Percentiles rank a stretch among this genome's conserved stretches.
These are phyloP conservation scores for Merops nubicus DNA, from an alignment of 2,113 vertebrate species.

Conservation along the genomic window DNA sequence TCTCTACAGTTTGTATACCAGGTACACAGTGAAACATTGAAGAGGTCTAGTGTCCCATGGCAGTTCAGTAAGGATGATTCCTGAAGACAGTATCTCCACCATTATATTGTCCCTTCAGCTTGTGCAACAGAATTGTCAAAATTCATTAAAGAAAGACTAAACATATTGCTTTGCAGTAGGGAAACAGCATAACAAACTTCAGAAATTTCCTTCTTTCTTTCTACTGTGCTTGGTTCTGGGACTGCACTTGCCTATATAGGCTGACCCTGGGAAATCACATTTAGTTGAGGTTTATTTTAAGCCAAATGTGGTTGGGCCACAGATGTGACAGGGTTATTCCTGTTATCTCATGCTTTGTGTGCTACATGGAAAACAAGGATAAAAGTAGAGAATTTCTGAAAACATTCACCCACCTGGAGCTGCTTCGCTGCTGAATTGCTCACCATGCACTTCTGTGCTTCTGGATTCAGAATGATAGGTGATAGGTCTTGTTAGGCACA, in stretches of 20 bases:
- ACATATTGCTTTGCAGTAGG: background rate
- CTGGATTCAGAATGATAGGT: background rate
- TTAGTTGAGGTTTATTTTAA: background rate
- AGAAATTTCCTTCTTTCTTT: background rate
- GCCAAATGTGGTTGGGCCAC: background rate
- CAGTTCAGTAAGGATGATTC: background rate
- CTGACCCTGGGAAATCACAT: background rate
- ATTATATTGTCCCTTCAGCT: background rate
- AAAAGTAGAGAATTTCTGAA: background rate
- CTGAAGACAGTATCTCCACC: background rate
- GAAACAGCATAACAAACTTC: background rate
- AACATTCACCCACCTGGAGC: background rate
- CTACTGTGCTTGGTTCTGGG: background rate
- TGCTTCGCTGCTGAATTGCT: background rate
- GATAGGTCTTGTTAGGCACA: background rate
- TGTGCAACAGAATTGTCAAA: background rate
- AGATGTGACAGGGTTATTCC: background rate
- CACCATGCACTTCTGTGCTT: background rate
- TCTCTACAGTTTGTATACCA: background rate
- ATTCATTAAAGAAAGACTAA: background rate
- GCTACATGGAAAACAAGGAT: background rate
- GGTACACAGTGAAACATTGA: background rate
- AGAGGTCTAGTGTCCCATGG: background rate
- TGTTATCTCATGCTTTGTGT: background rate
- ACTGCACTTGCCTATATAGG: background rate